Base-by-base conservation (phyloP, 2,797 vertebrate species). In the Lagocephalus sceleratus region DNA sequence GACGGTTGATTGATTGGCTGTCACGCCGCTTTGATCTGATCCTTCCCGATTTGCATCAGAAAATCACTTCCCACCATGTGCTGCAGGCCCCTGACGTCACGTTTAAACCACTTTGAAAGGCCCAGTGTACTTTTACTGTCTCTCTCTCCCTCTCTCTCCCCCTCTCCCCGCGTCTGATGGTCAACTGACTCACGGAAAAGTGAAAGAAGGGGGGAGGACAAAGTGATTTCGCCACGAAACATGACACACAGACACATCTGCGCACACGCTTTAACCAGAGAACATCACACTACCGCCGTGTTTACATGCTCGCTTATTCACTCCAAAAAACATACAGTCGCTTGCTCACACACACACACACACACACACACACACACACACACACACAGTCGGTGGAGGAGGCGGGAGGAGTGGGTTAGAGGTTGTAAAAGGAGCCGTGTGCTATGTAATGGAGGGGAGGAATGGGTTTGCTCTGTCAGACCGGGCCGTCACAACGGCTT, bases 401-500 rank as follows among this genome's bases (percentile, higher is more conserved):
- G 76, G 79, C 47, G 72, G 81, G 66, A 76, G 81, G 78, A 74
- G 81, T 68, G 82, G 82, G 83, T 77, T 81, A 79, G 79, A 85
- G 84, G 76, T 85, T 85, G 85, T 88, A 90, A 87, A 88, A 86
- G 81, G 85, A 89, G 85, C 85, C 65, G 83, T 87, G 85, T 85
- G 83, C 85, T 82, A 76, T 88, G 83, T 89, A 88, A 90, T 87
- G 84, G 85, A 87, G 85, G 84, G 92, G 93, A 91, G 93, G 94
- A 94, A 93, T 93, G 93, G 92, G 89, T 90, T 95, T 97, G 92
- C 94, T 96, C 93, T 93, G 94, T 97, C 94, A 97, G 93, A 97
- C 94, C 92, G 92, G 94, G 93, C 95, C 93, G 94, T 97, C 95
- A 97, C 91, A 96, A 96, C 88, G 94, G 94, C 95, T 98, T 98